phyloP scores from a whole-genome alignment of 2,113 vertebrate species.

The Anolis carolinensis region DNA sequence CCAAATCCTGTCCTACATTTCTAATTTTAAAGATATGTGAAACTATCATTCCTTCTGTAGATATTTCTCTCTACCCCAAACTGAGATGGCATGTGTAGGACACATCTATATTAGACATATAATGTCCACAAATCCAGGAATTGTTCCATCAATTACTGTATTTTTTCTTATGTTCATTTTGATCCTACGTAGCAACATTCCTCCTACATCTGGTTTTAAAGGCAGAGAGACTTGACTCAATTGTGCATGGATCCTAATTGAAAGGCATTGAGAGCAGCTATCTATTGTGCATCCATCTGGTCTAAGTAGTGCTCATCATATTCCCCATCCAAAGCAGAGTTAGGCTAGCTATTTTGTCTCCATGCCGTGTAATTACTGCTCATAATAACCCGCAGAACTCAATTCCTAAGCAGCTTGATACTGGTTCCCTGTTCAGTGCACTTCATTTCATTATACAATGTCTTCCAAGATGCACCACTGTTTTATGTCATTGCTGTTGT shows the following conservation, averaged over 20 bases:
- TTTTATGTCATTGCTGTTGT: neutral
- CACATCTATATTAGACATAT: neutral
- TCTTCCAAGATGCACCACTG: neutral
- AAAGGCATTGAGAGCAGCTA: neutral
- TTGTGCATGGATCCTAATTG: slow-evolving; percentile 1
- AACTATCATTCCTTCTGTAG: neutral
- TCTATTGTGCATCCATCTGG: slow-evolving; percentile 1
- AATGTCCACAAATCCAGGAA: neutral
- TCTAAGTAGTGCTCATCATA: slow-evolving; percentile 11
- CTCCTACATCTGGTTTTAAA: neutral
- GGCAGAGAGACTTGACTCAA: neutral
- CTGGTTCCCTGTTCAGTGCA: neutral
- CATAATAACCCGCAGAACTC: neutral
- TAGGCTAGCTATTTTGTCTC: neutral
- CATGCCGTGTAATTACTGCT: slow-evolving; percentile 2
- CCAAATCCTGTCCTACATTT: slow-evolving; percentile 17
- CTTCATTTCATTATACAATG: neutral
- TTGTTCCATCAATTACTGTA: neutral
- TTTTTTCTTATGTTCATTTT: neutral
- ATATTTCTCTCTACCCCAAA: neutral
- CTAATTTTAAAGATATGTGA: slow-evolving; percentile 26
- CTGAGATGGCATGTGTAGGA: neutral
- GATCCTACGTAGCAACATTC: neutral
- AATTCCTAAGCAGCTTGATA: neutral
- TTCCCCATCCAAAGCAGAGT: slow-evolving; percentile 11